phyloP scores from a whole-genome alignment of 2,113 vertebrate species.

The Corydoras sp. region DNA sequence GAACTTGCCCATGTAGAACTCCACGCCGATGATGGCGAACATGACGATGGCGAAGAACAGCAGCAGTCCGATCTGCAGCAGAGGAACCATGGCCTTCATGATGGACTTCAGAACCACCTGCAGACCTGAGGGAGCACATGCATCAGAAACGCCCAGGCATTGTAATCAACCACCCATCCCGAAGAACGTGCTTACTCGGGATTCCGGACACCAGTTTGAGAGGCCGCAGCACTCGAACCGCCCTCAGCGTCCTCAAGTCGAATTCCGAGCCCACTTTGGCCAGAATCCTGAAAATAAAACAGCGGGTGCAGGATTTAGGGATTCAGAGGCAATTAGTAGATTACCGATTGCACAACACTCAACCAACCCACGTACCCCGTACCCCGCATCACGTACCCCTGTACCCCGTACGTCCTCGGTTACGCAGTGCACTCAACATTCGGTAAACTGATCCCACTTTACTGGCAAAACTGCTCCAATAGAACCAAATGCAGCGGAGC shows the following conservation, averaged over 20 bases:
- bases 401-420: too few species aligned
- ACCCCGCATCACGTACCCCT: too few species aligned
- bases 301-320: neutral
- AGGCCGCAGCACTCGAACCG: slow-evolving; percentile 86
- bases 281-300: slow-evolving; percentile 74
- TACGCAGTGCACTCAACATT: too few species aligned
- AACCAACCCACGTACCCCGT: too few species aligned
- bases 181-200: slow-evolving; percentile 77
- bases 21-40: slow-evolving; percentile 97
- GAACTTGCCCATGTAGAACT: slow-evolving; percentile 99
- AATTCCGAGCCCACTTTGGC: slow-evolving; percentile 89
- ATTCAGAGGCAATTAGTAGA: too few species aligned
- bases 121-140: slow-evolving; percentile 66
- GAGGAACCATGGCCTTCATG: slow-evolving; percentile 98
- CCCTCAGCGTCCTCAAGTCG: slow-evolving; percentile 87
- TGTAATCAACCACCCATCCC: too few species aligned
- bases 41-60: slow-evolving; percentile 98
- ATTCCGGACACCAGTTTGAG: slow-evolving; percentile 96
- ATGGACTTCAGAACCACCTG: slow-evolving; percentile 98
- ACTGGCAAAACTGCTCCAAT: too few species aligned
- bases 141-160: neutral
- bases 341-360: too few species aligned
- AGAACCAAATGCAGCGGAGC: too few species aligned
- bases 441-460: too few species aligned
- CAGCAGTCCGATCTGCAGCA: slow-evolving; percentile 92